Evolutionary conservation across 2,113 vertebrate species (phyloP).

Genomic region (Tragelaphus scriptus): DNA sequence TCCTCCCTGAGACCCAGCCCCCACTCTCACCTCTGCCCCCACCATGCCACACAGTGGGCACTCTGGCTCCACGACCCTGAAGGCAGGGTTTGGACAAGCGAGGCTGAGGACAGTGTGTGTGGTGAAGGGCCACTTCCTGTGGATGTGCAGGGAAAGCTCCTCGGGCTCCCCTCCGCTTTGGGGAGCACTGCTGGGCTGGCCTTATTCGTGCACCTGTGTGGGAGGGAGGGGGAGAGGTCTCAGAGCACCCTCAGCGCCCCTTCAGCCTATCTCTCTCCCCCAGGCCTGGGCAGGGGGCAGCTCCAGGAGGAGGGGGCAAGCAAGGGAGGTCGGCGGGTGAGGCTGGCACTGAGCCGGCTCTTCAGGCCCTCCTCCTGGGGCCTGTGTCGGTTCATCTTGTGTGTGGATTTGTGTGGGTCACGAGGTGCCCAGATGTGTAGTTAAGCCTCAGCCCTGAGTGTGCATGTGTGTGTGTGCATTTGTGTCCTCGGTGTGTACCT

Average conservation of each 20-base stretch:
- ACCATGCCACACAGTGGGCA: accelerated
- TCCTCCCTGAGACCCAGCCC: accelerated
- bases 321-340: accelerated
- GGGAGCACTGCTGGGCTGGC: neutral
- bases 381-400: accelerated
- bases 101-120: neutral
- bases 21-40: accelerated
- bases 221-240: too few relatives aligned
- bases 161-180: accelerated
- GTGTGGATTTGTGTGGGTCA: neutral
- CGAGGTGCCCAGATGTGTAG: neutral
- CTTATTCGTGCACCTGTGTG: neutral
- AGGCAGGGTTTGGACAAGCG: neutral
- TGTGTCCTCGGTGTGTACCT: neutral
- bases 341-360: neutral
- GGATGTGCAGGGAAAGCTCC: accelerated
- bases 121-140: too few relatives aligned
- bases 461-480: neutral
- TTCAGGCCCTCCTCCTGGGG: neutral
- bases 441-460: neutral
- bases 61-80: neutral
- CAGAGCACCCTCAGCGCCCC: neutral
- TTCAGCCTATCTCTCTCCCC: neutral
- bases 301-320: neutral
- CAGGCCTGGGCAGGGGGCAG: accelerated